Conservation (phyloP, 1,140 invertebrate genomes). For the Solenopsis invicta region DNA sequence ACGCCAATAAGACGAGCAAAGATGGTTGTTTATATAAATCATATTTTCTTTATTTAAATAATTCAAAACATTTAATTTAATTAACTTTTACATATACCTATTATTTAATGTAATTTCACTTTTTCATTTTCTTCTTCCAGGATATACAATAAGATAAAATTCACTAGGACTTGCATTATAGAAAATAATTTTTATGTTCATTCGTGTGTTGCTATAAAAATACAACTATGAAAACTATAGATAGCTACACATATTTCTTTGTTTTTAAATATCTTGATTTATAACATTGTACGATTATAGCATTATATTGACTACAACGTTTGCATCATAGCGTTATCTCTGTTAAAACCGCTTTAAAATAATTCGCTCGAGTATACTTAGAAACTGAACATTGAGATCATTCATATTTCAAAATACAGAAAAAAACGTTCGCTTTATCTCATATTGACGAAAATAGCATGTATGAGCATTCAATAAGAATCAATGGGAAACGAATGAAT, state of each 20-base stretch:
- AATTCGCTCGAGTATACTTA: background rate
- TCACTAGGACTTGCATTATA: background rate
- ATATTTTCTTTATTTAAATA: too few relatives aligned
- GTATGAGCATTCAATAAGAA: background rate
- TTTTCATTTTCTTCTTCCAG: too few relatives aligned
- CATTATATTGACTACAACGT: background rate
- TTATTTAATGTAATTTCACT: too few relatives aligned
- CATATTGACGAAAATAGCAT: constrained; percentile 2
- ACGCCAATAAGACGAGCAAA: too few relatives aligned
- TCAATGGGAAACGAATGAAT: background rate
- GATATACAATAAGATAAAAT: background rate
- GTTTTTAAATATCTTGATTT: background rate
- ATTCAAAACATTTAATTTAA: too few relatives aligned
- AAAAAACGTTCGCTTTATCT: background rate
- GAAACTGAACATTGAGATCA: background rate
- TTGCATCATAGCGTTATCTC: background rate
- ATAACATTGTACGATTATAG: background rate
- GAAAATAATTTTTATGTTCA: background rate
- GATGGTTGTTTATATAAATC: too few relatives aligned
- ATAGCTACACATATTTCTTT: background rate
- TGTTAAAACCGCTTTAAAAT: constrained; percentile 4
- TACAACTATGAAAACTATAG: background rate
- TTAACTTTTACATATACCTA: too few relatives aligned
- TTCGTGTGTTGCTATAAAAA: background rate
- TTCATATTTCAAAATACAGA: background rate